phyloP scores from a whole-genome alignment of 2,797 vertebrate genomes.

The Phrynocephalus guinanensis region DNA sequence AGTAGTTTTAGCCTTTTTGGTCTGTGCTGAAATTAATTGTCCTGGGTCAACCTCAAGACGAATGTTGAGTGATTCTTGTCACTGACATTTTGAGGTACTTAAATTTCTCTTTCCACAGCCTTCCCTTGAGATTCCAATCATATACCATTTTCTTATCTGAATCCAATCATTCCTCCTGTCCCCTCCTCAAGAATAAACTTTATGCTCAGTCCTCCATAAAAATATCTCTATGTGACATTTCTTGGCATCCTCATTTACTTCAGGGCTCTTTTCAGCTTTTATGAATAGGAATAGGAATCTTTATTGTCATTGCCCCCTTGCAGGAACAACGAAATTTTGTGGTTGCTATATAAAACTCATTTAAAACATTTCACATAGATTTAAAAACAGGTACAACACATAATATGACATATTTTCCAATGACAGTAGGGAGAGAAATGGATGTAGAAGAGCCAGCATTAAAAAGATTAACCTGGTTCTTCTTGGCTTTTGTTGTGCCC shows the following conservation, averaged over 20 bases:
- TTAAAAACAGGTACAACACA: too few species aligned
- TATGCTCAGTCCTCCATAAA: background rate
- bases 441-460: background rate
- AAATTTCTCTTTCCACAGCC: conserved; percentile 57
- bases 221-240: conserved; percentile 16
- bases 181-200: background rate
- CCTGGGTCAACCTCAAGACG: background rate
- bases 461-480: background rate
- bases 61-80: background rate
- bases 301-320: too few species aligned
- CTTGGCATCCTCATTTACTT: background rate
- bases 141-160: conserved; percentile 58
- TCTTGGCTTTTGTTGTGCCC: background rate
- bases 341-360: too few species aligned
- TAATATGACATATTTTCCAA: too few species aligned
- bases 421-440: background rate
- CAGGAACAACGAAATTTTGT: too few species aligned
- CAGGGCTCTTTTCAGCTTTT: conserved; percentile 1
- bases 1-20: background rate
- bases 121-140: conserved; percentile 67
- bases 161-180: background rate
- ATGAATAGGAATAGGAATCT: too few species aligned
- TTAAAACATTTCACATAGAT: too few species aligned
- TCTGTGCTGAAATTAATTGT: background rate
- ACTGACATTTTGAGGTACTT: conserved; percentile 22